Percentiles rank a stretch among this genome's conserved stretches.
These are phyloP conservation scores for Apantesis nais DNA, from an alignment of 2,888 invertebrate species.

Conservation along the genomic window DNA sequence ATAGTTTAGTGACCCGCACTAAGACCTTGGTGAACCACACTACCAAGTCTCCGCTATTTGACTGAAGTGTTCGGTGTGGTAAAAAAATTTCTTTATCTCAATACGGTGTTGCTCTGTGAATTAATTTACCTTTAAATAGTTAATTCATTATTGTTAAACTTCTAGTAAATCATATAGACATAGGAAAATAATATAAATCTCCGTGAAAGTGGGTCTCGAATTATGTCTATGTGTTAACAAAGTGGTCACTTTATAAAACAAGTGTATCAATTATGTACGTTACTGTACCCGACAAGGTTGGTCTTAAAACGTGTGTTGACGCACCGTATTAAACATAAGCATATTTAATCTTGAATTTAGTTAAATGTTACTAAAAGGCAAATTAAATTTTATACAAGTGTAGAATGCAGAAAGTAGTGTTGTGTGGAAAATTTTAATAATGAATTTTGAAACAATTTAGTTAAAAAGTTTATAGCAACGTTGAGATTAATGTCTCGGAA, in stretches of 20 bases:
- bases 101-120: neutral
- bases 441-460: neutral
- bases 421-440: neutral
- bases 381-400: neutral
- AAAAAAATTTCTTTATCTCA: neutral
- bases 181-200: neutral
- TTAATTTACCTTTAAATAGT: too few species aligned
- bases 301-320: constrained; percentile 3
- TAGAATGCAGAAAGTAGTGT: neutral
- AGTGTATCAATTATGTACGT: constrained; percentile 11
- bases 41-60: neutral
- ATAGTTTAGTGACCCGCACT: neutral
- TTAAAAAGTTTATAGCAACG: neutral
- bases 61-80: neutral
- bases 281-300: neutral
- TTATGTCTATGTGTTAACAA: neutral
- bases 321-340: neutral
- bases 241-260: constrained; percentile 6
- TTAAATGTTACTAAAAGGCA: neutral
- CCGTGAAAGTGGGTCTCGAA: neutral
- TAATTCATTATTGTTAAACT: too few species aligned
- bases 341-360: neutral
- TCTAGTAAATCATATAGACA: too few species aligned
- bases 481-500: neutral
- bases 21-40: neutral